Evolutionary conservation across 2,888 invertebrate genomes (phyloP), one percentile per base, ranked within the genome.

Genomic region (Stenoptilia bipunctidactyla): DNA sequence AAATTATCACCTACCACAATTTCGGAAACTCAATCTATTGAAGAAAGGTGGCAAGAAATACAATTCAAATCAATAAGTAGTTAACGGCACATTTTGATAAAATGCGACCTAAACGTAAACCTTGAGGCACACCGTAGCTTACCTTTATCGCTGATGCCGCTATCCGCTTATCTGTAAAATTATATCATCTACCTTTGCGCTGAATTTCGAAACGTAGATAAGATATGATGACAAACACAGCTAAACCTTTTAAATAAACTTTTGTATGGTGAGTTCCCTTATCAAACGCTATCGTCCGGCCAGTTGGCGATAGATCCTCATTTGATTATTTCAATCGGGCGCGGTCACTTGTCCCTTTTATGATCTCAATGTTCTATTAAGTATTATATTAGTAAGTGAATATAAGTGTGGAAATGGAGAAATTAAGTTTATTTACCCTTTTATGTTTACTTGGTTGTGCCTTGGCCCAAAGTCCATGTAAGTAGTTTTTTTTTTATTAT

Each of bases 131-230:
- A 15, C 62, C 56, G 35, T 36, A 38, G 44, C 48, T 42, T 47
- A 41, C 39, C n/a, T 13, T 15, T 8, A 44, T 45, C 44, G 47
- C 46, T 40, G 53, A 51, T 49, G 39, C 30, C 36, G 46, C 54
- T 61, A 63, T 62, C 59, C 4, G 43, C 36, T 27, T 37, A 37
- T 37, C 15, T 10, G 10, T 2, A n/a, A 34, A 15, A 14, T 48
- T 45, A 44, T 59, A 73, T 73, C 73, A 64, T 61, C 56, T 52
- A 66, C 63, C 64, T 74, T 67, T 76, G 72, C 69, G 52, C 49
- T 66, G 76, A 72, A 77, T 76, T 76, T 79, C 66, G 66, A 74
- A 76, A 75, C 52, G 43, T 35, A 50, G 77, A 79, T 79, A 75
- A 77, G 67, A 69, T 68, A 67, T 34, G 43, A 41, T 49, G 43